A percentile compares a stretch with the other conserved stretches of the same genome.
Evolutionary conservation across 2,797 vertebrate genomes (phyloP).

Genomic region (Sebastes miniatus): DNA sequence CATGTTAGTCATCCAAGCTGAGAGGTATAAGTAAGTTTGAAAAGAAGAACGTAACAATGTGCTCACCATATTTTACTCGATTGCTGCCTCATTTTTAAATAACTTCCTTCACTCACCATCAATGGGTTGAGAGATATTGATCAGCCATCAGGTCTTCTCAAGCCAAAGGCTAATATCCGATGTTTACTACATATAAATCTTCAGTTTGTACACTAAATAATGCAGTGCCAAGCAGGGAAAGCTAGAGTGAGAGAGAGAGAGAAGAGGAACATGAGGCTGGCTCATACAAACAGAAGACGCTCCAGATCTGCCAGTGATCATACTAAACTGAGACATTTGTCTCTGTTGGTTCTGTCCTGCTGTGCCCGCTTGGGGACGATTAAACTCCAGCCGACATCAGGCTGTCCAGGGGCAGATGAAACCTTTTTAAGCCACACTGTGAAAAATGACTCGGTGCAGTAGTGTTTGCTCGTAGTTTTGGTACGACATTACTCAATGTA

Average conservation of each 20-base stretch:
- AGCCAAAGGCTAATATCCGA: slow-evolving; percentile 60
- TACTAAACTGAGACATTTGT: slow-evolving; percentile 80
- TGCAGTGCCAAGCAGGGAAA: slow-evolving; percentile 35
- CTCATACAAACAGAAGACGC: slow-evolving; percentile 55
- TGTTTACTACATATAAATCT: slow-evolving; percentile 58
- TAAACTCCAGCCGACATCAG: slow-evolving; percentile 73
- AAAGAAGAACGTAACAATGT: neutral
- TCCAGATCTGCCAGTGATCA: slow-evolving; percentile 73
- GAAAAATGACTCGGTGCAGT: slow-evolving; percentile 63
- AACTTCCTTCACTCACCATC: slow-evolving; percentile 40
- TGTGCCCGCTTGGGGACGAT: slow-evolving; percentile 65
- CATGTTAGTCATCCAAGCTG: neutral
- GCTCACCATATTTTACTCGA: slow-evolving; percentile 21
- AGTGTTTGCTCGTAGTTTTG: slow-evolving; percentile 69
- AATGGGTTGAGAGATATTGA: slow-evolving; percentile 56
- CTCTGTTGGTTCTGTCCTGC: slow-evolving; percentile 64
- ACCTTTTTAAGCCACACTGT: slow-evolving; percentile 63
- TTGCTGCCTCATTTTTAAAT: slow-evolving; percentile 39
- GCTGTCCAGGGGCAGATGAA: slow-evolving; percentile 64
- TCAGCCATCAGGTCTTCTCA: slow-evolving; percentile 35
- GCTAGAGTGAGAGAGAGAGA: neutral
- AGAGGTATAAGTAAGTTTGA: neutral
- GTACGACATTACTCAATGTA: slow-evolving; percentile 63
- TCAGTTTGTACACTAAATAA: slow-evolving; percentile 54
- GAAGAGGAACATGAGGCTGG: slow-evolving; percentile 5